Evolutionary conservation across 2,113 vertebrate species (phyloP).

Genomic region (Colinus virginianus): DNA sequence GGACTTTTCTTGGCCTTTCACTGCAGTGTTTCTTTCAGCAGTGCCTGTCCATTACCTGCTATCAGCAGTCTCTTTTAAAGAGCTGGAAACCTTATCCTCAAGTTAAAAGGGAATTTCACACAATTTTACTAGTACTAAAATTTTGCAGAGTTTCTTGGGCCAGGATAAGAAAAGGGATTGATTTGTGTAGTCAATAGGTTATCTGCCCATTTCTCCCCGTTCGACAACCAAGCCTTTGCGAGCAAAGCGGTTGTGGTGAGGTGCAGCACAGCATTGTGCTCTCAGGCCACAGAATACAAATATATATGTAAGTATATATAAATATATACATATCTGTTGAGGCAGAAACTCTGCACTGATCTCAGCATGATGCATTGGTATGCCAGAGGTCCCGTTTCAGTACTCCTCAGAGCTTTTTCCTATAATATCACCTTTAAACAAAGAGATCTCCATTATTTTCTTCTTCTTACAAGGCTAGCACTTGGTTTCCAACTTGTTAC

Average conservation of each 20-base stretch:
- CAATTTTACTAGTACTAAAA: constrained; percentile 10
- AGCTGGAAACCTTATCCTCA: constrained; percentile 30
- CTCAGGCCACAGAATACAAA: neutral
- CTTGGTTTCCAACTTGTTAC: neutral
- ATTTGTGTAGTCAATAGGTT: constrained; percentile 46
- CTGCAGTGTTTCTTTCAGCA: constrained; percentile 32
- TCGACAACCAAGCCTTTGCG: neutral
- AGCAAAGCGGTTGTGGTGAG: neutral
- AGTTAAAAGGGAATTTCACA: constrained; percentile 45
- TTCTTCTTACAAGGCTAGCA: neutral
- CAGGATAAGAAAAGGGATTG: constrained; percentile 36
- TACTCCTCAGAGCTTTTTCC: neutral
- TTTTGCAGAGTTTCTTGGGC: constrained; percentile 54
- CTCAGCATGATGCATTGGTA: neutral
- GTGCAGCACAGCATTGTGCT: neutral
- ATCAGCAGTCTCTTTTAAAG: constrained; percentile 29
- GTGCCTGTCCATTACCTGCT: constrained; percentile 46
- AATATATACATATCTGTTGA: neutral
- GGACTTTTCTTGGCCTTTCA: constrained; percentile 48
- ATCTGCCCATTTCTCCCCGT: neutral
- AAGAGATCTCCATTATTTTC: constrained; percentile 5
- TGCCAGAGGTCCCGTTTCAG: neutral
- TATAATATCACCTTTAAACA: neutral
- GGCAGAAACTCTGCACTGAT: neutral
- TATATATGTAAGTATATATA: too few species aligned